phyloP scores from a whole-genome alignment of 1,140 invertebrate genomes.

The Drosophila aff. region DNA sequence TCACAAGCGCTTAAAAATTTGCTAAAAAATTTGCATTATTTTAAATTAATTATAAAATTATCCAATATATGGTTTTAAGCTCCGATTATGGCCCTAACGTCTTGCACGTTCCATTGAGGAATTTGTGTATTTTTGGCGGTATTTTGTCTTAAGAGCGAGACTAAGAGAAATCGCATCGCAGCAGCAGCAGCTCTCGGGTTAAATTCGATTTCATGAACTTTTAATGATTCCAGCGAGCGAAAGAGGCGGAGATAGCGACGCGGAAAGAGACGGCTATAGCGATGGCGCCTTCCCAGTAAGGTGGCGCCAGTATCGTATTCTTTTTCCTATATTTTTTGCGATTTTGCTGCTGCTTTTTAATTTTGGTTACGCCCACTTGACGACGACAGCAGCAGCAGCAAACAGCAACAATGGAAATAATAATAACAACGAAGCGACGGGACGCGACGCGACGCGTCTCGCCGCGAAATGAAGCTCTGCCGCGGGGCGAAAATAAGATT shows the following conservation, averaged over 20 bases:
- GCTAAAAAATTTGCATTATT: neutral
- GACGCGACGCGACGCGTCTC: conserved; percentile 13
- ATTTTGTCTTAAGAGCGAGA: conserved; percentile 33
- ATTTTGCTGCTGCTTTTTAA: conserved; percentile 42
- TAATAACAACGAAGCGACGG: conserved; percentile 43
- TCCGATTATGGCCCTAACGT: conserved; percentile 42
- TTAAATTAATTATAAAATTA: conserved; percentile 64
- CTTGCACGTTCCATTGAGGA: conserved; percentile 47
- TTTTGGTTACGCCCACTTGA: conserved; percentile 83
- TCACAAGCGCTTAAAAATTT: neutral
- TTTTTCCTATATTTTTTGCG: conserved; percentile 48
- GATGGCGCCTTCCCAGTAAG: conserved; percentile 73
- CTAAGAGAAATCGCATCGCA: conserved; percentile 55
- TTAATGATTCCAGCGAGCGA: conserved; percentile 50
- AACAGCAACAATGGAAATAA: conserved; percentile 54
- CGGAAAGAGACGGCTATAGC: conserved; percentile 34
- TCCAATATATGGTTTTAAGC: conserved; percentile 55
- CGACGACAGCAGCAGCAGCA: conserved; percentile 40
- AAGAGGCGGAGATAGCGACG: conserved; percentile 23
- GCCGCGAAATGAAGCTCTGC: conserved; percentile 28
- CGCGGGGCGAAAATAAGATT: conserved; percentile 62
- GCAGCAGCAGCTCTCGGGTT: conserved; percentile 9
- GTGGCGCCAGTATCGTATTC: conserved; percentile 79
- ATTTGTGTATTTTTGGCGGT: conserved; percentile 8
- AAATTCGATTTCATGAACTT: conserved; percentile 51